A percentile compares a stretch with the other conserved stretches of the same genome.
These are phyloP conservation scores for fruit fly (Drosophila melanogaster) DNA, from an alignment of 1,140 invertebrate genomes.

Conservation along the genomic window DNA sequence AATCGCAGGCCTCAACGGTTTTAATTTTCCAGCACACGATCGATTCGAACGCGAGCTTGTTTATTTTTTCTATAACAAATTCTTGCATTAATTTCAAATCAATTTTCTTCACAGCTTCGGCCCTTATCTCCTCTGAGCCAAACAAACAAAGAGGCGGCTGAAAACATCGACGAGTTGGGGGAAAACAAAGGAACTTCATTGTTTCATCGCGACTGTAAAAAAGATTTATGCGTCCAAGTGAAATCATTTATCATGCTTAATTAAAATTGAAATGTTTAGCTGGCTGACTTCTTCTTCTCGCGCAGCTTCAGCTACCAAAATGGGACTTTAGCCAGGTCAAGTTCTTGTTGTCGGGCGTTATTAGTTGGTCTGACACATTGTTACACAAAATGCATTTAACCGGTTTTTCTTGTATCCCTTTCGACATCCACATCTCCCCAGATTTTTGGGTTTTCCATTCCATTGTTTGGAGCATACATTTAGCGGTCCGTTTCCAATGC, in stretches of 20 bases:
- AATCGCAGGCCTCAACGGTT: constrained; percentile 73
- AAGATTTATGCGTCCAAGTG: constrained; percentile 83
- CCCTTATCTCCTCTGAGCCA: constrained; percentile 44
- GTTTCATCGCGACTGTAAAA: constrained; percentile 82
- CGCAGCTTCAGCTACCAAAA: constrained; percentile 49
- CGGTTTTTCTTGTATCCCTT: constrained; percentile 41
- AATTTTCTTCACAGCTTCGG: constrained; percentile 83
- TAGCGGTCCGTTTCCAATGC: constrained; percentile 77
- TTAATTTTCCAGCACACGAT: constrained; percentile 60
- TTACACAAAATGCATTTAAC: constrained; percentile 82
- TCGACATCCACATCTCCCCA: constrained; percentile 2
- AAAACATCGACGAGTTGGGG: constrained; percentile 52
- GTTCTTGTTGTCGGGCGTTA: constrained; percentile 57
- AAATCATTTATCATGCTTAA: constrained; percentile 85
- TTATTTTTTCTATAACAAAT: constrained; percentile 84
- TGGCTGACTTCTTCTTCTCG: constrained; percentile 60
- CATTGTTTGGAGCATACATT: constrained; percentile 52
- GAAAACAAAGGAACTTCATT: constrained; percentile 80
- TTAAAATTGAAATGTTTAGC: constrained; percentile 84
- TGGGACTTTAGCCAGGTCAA: constrained; percentile 47
- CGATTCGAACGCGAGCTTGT: constrained; percentile 79
- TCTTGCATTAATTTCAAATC: constrained; percentile 85
- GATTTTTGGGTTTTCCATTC: background rate
- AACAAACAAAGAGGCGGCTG: constrained; percentile 24
- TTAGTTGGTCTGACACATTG: constrained; percentile 73